Conservation (phyloP, 2,797 vertebrate species). For the Coluber constrictor region DNA sequence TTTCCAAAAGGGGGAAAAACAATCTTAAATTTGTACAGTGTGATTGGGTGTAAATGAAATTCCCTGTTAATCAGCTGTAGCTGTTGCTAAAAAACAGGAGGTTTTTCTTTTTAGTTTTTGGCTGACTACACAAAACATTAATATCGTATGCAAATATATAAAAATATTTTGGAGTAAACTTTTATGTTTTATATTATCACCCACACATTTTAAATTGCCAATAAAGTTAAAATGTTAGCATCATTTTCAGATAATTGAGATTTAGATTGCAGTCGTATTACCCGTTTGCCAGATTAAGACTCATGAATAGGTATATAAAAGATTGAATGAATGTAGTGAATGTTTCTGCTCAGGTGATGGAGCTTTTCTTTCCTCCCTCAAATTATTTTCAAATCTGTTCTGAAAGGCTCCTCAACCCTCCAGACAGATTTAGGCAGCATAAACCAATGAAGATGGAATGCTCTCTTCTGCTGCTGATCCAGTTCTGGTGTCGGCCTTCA, state of each 20-base stretch:
- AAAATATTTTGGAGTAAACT: conserved; percentile 36
- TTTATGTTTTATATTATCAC: conserved; percentile 56
- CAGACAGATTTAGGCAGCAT: no score
- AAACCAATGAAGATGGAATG: no score
- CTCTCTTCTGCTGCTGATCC: neutral
- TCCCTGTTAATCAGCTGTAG: conserved; percentile 37
- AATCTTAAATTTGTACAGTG: neutral
- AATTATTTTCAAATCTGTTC: neutral
- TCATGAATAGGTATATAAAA: neutral
- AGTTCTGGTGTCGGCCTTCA: neutral
- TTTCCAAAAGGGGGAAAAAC: neutral
- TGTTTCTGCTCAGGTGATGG: neutral
- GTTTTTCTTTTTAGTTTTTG: conserved; percentile 40
- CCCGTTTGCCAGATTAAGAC: neutral
- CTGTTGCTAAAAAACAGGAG: conserved; percentile 30
- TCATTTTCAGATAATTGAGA: conserved; percentile 60
- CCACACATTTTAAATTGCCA: conserved; percentile 58
- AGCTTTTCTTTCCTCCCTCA: no score
- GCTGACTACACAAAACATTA: conserved; percentile 43
- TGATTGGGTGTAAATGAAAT: neutral
- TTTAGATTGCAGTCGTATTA: neutral
- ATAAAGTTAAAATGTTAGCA: conserved; percentile 53
- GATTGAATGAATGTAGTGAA: neutral
- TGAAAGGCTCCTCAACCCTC: neutral
- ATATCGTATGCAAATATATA: conserved; percentile 50